A percentile compares a stretch with the other conserved stretches of the same genome.
Evolutionary conservation across 2,797 vertebrate genomes (phyloP).

Genomic region (Aulostomus chinensis): DNA sequence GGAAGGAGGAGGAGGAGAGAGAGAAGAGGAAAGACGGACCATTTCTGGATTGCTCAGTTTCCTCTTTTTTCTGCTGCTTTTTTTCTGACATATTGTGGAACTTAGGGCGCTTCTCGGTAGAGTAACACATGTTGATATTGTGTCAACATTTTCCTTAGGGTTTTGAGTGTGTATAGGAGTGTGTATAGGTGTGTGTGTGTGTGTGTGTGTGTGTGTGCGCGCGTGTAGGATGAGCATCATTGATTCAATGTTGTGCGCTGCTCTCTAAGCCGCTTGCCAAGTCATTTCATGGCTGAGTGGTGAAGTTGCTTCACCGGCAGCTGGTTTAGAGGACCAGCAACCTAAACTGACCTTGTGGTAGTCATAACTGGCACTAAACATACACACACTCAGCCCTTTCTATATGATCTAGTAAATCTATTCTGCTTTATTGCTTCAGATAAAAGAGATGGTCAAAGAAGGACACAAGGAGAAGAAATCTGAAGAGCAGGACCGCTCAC

Average conservation of each 20-base stretch:
- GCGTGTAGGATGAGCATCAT: slow-evolving; percentile 70
- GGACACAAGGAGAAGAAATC: slow-evolving; percentile 57
- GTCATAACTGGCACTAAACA: slow-evolving; percentile 68
- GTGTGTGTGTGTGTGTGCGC: slow-evolving; percentile 22
- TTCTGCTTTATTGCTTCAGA: slow-evolving; percentile 62
- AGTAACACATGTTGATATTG: slow-evolving; percentile 60
- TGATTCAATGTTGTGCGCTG: slow-evolving; percentile 69
- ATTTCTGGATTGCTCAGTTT: slow-evolving; percentile 13
- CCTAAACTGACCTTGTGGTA: slow-evolving; percentile 81
- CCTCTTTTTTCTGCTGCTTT: neutral
- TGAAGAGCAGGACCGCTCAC: slow-evolving; percentile 11
- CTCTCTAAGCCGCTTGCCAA: slow-evolving; percentile 74
- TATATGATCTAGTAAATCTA: slow-evolving; percentile 67
- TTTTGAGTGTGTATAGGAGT: slow-evolving; percentile 44
- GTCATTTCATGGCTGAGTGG: slow-evolving; percentile 82
- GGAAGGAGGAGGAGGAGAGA: slow-evolving; percentile 34
- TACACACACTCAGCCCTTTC: slow-evolving; percentile 64
- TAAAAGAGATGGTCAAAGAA: slow-evolving; percentile 55
- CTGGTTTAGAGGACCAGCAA: slow-evolving; percentile 77
- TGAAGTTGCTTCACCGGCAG: slow-evolving; percentile 75
- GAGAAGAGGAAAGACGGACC: slow-evolving; percentile 14
- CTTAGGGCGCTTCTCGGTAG: slow-evolving; percentile 27
- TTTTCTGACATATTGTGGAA: slow-evolving; percentile 38
- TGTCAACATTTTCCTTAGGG: slow-evolving; percentile 76
- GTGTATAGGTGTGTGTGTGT: slow-evolving; percentile 23